Evolutionary conservation across 2,888 invertebrate genomes (phyloP).

Genomic region (Acronicta leporina): DNA sequence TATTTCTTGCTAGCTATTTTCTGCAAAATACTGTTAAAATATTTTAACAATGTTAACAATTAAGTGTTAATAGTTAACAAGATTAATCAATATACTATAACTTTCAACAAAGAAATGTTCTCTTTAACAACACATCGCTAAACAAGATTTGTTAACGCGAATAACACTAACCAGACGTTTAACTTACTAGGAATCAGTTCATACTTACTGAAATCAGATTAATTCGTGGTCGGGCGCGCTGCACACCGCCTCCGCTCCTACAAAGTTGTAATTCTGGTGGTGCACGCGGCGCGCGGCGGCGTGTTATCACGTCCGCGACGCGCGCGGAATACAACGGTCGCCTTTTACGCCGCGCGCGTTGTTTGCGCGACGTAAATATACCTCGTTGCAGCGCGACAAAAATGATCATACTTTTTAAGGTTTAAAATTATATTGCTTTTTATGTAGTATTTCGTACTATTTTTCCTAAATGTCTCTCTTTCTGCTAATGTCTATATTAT

Average conservation of each 20-base stretch:
- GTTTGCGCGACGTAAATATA: slow-evolving; percentile 39
- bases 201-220: background rate
- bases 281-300: slow-evolving; percentile 7
- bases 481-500: no score
- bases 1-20: no score
- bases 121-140: no score
- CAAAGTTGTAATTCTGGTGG: slow-evolving; percentile 32
- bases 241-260: slow-evolving; percentile 8
- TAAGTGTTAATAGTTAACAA: no score
- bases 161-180: background rate
- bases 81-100: no score
- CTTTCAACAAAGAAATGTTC: no score
- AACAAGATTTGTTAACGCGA: background rate
- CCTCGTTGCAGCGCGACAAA: background rate
- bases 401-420: slow-evolving; percentile 13
- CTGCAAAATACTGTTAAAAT: no score
- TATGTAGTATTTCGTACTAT: background rate
- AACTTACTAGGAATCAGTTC: slow-evolving; percentile 2
- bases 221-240: background rate
- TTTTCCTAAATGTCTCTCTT: background rate
- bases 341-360: slow-evolving; percentile 27
- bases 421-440: background rate
- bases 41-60: no score
- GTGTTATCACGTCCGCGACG: slow-evolving; percentile 53
- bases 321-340: slow-evolving; percentile 41